A percentile compares a stretch with the other conserved stretches of the same genome.
Evolutionary conservation across 2,113 vertebrate genomes (phyloP).

Genomic region (Columba janthina): DNA sequence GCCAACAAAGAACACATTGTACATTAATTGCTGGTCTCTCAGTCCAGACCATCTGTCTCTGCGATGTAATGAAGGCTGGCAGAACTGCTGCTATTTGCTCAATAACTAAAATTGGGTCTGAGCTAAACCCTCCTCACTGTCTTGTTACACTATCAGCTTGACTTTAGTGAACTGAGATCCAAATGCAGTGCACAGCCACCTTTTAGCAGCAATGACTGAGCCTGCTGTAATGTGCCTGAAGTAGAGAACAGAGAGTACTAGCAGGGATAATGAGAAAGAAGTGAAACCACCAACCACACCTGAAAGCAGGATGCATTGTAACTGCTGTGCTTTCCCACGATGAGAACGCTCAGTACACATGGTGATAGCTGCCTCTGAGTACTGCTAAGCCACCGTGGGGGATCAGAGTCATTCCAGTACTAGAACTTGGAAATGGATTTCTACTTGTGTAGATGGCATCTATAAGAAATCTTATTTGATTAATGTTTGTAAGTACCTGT

Average conservation of each 20-base stretch:
- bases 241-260: not conserved
- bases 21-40: slow-evolving; percentile 79
- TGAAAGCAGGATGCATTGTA: not conserved
- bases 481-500: not conserved
- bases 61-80: slow-evolving; percentile 74
- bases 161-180: not conserved
- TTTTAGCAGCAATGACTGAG: not conserved
- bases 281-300: not conserved
- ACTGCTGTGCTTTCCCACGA: not conserved
- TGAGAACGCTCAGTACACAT: not conserved
- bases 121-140: slow-evolving; percentile 62
- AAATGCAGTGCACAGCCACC: not conserved
- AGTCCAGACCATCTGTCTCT: slow-evolving; percentile 80
- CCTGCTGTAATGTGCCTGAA: not conserved
- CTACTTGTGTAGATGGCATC: not conserved
- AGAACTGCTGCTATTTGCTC: slow-evolving; percentile 66
- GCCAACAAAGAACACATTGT: slow-evolving; percentile 77
- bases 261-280: not conserved
- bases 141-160: slow-evolving; percentile 23
- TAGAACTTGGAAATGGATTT: not conserved
- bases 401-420: not conserved
- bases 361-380: not conserved
- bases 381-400: not conserved
- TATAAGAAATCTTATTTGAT: not conserved
- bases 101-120: slow-evolving; percentile 70